These are phyloP conservation scores for Ammospiza nelsoni DNA, from an alignment of 2,113 vertebrate genomes.

Conservation along the genomic window DNA sequence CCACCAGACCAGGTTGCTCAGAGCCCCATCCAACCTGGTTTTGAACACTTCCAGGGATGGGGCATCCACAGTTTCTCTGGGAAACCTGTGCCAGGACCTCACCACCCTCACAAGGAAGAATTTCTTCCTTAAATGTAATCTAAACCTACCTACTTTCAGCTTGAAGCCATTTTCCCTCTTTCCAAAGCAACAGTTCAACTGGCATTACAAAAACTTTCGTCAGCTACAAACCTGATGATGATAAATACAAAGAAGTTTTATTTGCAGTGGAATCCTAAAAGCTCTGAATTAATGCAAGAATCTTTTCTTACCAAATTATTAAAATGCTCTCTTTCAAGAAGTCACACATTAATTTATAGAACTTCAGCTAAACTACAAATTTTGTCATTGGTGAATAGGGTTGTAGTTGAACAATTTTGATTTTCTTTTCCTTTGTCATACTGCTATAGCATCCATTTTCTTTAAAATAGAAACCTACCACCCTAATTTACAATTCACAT, in stretches of 20 bases:
- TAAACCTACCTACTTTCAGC: neutral
- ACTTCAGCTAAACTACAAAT: neutral
- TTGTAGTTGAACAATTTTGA: neutral
- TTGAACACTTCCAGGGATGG: neutral
- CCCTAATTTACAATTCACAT: neutral
- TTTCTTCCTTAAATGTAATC: neutral
- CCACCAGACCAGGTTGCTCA: fast-evolving
- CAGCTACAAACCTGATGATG: neutral
- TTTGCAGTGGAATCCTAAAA: neutral
- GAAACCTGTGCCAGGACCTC: fast-evolving
- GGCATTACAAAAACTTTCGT: neutral
- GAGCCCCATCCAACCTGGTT: too few species aligned
- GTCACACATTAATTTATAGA: neutral
- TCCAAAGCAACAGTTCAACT: neutral
- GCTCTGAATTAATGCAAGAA: neutral
- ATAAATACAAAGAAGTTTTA: neutral
- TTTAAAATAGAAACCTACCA: neutral
- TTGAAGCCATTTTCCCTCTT: neutral
- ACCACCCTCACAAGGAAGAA: neutral
- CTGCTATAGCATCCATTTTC: neutral
- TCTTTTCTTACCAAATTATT: neutral
- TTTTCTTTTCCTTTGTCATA: neutral
- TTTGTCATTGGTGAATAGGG: neutral
- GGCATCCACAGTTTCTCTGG: fast-evolving
- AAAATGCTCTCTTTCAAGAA: neutral